A percentile compares a stretch with the other conserved stretches of the same genome.
Evolutionary conservation across 2,888 invertebrate species (phyloP).

Genomic region (Pyrochroa serraticornis): DNA sequence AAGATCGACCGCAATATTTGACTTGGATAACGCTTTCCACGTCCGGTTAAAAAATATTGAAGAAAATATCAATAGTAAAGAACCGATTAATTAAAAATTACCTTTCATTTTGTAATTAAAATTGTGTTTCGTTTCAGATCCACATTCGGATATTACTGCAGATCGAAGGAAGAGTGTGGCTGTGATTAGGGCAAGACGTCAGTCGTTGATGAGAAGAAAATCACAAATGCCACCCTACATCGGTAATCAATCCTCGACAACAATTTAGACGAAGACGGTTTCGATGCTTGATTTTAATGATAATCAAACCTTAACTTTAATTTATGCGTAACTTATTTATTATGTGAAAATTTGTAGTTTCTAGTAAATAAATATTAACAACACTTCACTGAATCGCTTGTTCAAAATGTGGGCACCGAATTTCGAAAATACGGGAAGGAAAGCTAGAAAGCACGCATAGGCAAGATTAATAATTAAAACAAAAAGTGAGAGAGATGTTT

Average conservation of each 20-base stretch:
- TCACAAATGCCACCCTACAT: not conserved
- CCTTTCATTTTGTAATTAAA: not conserved
- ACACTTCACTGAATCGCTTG: too few species aligned
- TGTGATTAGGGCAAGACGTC: not conserved
- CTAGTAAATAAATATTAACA: too few species aligned
- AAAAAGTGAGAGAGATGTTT: too few species aligned
- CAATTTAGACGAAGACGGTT: not conserved
- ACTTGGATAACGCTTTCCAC: constrained; percentile 46
- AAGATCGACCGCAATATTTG: constrained; percentile 35
- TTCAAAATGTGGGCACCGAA: too few species aligned
- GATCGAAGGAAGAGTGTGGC: not conserved
- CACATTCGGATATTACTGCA: not conserved
- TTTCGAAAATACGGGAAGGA: too few species aligned
- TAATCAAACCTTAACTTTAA: not conserved
- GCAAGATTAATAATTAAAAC: too few species aligned
- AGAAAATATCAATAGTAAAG: not conserved
- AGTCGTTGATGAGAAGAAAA: not conserved
- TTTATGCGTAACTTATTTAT: not conserved
- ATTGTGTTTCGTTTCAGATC: not conserved
- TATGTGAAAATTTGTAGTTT: too few species aligned
- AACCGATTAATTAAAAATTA: too few species aligned
- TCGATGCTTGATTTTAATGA: not conserved
- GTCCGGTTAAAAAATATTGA: constrained; percentile 29
- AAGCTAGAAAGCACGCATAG: too few species aligned
- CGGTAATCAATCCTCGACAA: not conserved